Evolutionary conservation across 2,113 vertebrate species (phyloP), one percentile per base, ranked within the genome.

Genomic region (Myotis davidii): DNA sequence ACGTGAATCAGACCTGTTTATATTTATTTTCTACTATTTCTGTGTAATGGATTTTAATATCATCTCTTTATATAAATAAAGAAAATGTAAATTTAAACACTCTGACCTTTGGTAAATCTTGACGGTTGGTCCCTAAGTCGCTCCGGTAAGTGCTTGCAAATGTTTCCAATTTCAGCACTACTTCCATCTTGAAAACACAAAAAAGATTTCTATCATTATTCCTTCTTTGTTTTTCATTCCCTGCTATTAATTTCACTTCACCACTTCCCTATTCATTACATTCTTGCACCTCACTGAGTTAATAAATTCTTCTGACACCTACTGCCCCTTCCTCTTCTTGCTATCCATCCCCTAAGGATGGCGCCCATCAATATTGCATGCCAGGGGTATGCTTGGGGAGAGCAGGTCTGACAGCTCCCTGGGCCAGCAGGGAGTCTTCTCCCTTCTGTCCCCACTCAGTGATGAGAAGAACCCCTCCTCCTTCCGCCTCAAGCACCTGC

Each of bases 311-410:
- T 96, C 97, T 97, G 96, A 74, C 95, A 88, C 93, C 56, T 77
- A 81, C 23, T 56, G 8, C 79, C 69, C 95, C 18, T 87, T 61
- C 78, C 61, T 59, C 86, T 5, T 34, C 18, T 61, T 74, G 76
- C 92, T 70, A 3, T 74, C 82, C 83, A 78, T 97, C 88, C 82
- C 23, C 0, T 67, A 79, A 6, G 91, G 92, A 61, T 23, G 52
- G 54, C 27, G 91, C 81, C 85, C 82, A 83, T 96, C 95, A 96
- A 94, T 96, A 95, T 76, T 95, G 83, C 92, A 94, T 96, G 92
- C 94, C 92, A 94, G 72, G 86, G 87, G 34, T 94, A 67, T 88
- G 72, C 64, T 84, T 54, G 69, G 96, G 88, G 69, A 79, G 73
- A 34, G 18, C 65, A 25, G 45, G 81, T 59, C 64, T 96, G 96